These are phyloP conservation scores for Amazona guildingii DNA, from an alignment of 2,113 vertebrate genomes.

Conservation along the genomic window DNA sequence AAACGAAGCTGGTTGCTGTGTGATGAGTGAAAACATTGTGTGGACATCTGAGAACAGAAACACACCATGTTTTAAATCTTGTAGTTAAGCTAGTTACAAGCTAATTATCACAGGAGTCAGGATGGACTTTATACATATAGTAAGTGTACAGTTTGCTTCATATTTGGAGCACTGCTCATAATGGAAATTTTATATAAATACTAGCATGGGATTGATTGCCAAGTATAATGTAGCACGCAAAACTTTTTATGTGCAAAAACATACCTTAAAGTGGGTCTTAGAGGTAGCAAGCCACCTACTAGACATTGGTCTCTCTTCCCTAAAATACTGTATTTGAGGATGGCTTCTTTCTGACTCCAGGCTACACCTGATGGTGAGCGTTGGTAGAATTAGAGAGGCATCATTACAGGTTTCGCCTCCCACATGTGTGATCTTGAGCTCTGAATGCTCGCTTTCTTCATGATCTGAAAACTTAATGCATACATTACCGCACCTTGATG, in stretches of 20 bases:
- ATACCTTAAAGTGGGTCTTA: not conserved
- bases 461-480: not conserved
- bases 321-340: not conserved
- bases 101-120: not conserved
- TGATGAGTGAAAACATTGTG: accelerated
- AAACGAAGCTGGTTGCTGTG: not conserved
- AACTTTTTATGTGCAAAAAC: not conserved
- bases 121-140: not conserved
- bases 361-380: not conserved
- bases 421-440: not conserved
- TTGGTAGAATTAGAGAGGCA: not conserved
- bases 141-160: not conserved
- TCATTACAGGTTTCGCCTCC: not conserved
- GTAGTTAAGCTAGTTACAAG: not conserved
- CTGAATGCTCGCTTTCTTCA: not conserved
- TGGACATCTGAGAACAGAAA: not conserved
- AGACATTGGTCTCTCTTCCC: not conserved
- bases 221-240: accelerated
- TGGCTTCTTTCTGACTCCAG: not conserved
- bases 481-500: not conserved
- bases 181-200: not conserved
- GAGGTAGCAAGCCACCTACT: not conserved
- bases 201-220: not conserved
- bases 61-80: not conserved
- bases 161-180: not conserved